Evolutionary conservation across 2,888 invertebrate species (phyloP).

Genomic region (Andrena trimmerana): DNA sequence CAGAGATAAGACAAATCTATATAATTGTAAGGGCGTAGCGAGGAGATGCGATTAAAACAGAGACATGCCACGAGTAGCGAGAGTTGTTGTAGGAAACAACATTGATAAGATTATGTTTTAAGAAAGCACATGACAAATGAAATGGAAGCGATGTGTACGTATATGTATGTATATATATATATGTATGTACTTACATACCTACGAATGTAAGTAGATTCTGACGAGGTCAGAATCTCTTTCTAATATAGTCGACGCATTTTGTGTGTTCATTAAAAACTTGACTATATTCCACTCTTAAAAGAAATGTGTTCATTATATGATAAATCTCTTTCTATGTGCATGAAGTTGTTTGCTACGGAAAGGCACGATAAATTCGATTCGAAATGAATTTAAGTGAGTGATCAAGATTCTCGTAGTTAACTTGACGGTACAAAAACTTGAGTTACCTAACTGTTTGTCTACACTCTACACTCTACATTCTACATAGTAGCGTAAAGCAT

Average conservation of each 20-base stretch:
- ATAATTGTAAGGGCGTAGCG: background rate
- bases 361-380: slow-evolving; percentile 34
- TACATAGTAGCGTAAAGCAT: slow-evolving; percentile 49
- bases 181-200: slow-evolving; percentile 1
- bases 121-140: slow-evolving; percentile 4
- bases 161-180: no score
- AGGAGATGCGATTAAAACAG: background rate
- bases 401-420: slow-evolving; percentile 50
- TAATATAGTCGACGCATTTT: slow-evolving; percentile 47
- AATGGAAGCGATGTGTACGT: background rate
- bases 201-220: slow-evolving; percentile 7
- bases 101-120: slow-evolving; percentile 32
- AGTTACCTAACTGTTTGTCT: slow-evolving; percentile 56
- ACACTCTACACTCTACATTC: no score
- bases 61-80: background rate
- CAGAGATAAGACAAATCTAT: background rate
- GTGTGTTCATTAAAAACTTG: slow-evolving; percentile 58
- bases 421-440: slow-evolving; percentile 53
- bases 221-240: slow-evolving; percentile 37
- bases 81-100: background rate
- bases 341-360: slow-evolving; percentile 32
- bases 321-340: slow-evolving; percentile 60
- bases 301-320: slow-evolving; percentile 64
- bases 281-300: slow-evolving; percentile 56
- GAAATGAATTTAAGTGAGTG: slow-evolving; percentile 24